These are phyloP conservation scores for Nematolebias whitei DNA, from an alignment of 2,113 vertebrate species.

Conservation along the genomic window DNA sequence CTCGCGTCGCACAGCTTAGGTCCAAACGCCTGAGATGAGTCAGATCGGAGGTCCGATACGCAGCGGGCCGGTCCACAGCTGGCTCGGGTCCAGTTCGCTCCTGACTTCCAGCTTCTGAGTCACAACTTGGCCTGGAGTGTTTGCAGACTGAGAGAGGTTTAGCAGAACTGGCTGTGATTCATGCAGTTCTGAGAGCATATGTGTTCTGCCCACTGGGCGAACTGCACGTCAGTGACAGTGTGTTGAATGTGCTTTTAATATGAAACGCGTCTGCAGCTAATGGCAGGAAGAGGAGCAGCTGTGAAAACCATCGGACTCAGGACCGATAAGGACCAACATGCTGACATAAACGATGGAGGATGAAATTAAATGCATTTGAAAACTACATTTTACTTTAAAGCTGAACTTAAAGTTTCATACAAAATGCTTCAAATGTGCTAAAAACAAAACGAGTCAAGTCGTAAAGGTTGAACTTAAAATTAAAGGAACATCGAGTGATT, in stretches of 20 bases:
- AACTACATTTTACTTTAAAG: too few species aligned
- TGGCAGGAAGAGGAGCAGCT: background rate
- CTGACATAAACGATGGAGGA: background rate
- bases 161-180: slow-evolving; percentile 9
- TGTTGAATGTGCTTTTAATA: background rate
- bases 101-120: slow-evolving; percentile 35
- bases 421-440: too few species aligned
- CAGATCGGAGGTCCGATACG: slow-evolving; percentile 5
- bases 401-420: too few species aligned
- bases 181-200: slow-evolving; percentile 30
- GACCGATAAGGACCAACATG: too few species aligned
- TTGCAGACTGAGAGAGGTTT: slow-evolving; percentile 19
- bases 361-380: background rate
- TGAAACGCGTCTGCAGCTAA: slow-evolving; percentile 8
- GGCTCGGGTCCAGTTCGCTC: slow-evolving; percentile 27
- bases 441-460: too few species aligned
- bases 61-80: slow-evolving; percentile 37
- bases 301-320: background rate
- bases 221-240: background rate
- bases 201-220: slow-evolving; percentile 7
- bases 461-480: too few species aligned
- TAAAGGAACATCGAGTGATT: too few species aligned
- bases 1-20: background rate
- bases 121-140: slow-evolving; percentile 25
- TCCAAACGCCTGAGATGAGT: background rate